Evolutionary conservation across 2,113 vertebrate genomes (phyloP).

Genomic region (Megaleporinus macrocephalus): DNA sequence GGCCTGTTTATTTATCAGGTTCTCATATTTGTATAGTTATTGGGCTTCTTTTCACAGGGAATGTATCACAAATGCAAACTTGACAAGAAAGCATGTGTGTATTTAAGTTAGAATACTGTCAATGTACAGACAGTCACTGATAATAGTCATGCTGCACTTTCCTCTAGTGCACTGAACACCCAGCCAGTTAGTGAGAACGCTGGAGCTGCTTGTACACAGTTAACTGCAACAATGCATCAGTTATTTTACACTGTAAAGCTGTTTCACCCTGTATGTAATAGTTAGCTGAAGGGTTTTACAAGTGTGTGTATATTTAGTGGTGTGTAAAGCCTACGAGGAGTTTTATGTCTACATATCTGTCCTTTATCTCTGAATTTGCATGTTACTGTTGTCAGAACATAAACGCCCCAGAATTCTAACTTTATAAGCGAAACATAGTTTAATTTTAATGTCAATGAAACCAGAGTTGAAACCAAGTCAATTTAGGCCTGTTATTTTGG

Average conservation of each 20-base stretch:
- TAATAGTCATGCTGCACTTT: background rate
- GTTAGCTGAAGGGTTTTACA: background rate
- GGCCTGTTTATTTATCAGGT: slow-evolving; percentile 23
- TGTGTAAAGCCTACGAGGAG: background rate
- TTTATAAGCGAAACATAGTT: no score
- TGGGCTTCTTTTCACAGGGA: background rate
- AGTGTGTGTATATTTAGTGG: background rate
- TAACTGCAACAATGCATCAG: background rate
- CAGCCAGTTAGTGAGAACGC: background rate
- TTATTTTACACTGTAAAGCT: background rate
- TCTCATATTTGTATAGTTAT: slow-evolving; percentile 5
- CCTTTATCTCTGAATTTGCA: background rate
- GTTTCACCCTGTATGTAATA: background rate
- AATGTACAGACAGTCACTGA: background rate
- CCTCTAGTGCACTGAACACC: background rate
- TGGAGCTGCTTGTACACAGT: background rate
- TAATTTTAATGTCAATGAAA: no score
- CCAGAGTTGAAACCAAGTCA: no score
- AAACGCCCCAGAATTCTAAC: no score
- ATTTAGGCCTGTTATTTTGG: no score
- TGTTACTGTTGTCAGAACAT: no score
- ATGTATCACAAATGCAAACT: background rate
- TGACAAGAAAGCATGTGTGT: background rate
- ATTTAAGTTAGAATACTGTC: background rate
- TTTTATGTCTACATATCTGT: background rate